Evolutionary conservation across 1,140 invertebrate genomes (phyloP), one percentile per base, ranked within the genome.

Genomic region (Drosophila miranda): DNA sequence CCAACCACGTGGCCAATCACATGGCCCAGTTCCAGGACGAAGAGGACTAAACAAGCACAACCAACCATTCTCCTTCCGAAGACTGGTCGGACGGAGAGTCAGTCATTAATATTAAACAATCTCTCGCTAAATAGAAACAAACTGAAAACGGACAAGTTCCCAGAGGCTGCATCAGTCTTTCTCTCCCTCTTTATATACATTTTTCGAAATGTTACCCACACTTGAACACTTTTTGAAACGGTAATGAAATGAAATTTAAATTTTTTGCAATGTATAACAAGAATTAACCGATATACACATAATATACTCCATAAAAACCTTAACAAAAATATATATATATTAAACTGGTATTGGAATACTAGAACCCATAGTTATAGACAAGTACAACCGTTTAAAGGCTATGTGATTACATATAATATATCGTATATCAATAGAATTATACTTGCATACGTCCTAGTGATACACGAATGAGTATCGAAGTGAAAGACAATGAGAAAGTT

Each of bases 1-100:
- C 60, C 16, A 30, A 38, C 28, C 50, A 80, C 46, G 80, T 84
- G 50, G 50, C 57, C n/a, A 77, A 48, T 2, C 59, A 68, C 16
- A 30, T 68, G 68, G 42, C 45, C 8, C 11, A n/a, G 0, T 30
- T 51, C 2, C 26, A 38, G 7, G 28, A 30, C 7, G 7, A 30
- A 30, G 28, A 30, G 7, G 28, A 30, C 2, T 30, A 30, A 8
- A 8, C 28, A 30, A 6, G 7, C 6, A 26, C 23, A 26, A 4
- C 4, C 4, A 4, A 26, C 23, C 0, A 26, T 26, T 26, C 28
- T 30, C 7, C 7, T 30, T 8, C 28, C 28, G 28, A 0, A 8
- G 28, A 41, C 42, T 67, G 55, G 61, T 68, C 61, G 30, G 28
- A 23, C 0, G 23, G 3, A 26, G 67, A 34, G 50, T 48, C 61